A percentile compares a stretch with the other conserved stretches of the same genome.
Conservation (phyloP, 2,113 vertebrate genomes). For the Panthera leo region DNA sequence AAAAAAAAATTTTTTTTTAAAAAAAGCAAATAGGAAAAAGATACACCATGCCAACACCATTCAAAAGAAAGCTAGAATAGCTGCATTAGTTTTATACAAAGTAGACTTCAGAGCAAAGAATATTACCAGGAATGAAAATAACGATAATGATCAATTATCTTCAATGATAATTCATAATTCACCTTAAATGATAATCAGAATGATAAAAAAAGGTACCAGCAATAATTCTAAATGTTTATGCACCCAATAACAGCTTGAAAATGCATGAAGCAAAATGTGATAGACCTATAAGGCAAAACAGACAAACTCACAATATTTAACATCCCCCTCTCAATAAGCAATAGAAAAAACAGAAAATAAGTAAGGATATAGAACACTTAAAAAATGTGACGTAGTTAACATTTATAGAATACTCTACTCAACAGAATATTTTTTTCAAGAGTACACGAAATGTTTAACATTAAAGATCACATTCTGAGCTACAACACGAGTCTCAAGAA, state of each 20-base stretch:
- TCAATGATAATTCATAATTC: too few species aligned
- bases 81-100: neutral
- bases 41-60: neutral
- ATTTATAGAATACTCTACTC: neutral
- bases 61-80: neutral
- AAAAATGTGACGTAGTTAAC: neutral
- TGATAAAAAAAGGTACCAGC: neutral
- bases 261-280: neutral
- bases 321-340: neutral
- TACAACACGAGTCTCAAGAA: neutral
- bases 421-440: neutral
- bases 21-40: neutral
- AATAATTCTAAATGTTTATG: neutral
- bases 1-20: too few species aligned
- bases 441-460: neutral
- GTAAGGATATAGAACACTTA: neutral
- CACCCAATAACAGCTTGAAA: neutral
- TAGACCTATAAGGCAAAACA: neutral
- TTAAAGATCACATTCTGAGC: conserved; percentile 13
- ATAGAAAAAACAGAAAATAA: neutral
- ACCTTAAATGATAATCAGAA: neutral
- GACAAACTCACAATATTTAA: neutral
- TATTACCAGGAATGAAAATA: neutral
- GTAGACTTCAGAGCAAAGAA: neutral
- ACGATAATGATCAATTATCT: neutral